Base-by-base conservation (phyloP, 2,113 vertebrate species). In the Nasalis larvatus region DNA sequence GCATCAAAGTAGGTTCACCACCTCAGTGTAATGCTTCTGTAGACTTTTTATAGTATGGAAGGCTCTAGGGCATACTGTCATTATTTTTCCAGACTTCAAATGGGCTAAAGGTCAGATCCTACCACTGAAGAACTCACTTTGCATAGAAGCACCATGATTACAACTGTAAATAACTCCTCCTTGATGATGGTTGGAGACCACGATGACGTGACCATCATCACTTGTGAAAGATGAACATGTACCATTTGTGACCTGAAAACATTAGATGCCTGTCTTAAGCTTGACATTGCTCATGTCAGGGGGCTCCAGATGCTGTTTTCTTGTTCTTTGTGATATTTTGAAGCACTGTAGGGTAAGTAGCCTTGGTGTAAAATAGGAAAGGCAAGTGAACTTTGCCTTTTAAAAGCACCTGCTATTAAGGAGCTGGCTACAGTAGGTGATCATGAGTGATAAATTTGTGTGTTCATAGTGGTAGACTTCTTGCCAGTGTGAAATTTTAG, bases 171-270 rank as follows among this genome's bases (percentile, higher is more conserved):
- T 66, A 88, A 91, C 13, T 85, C 54, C 35, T 95, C 94, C 18
- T 58, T 54, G 32, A 20, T 94, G 63, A n/a, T 69, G 68, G 32
- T 11, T 91, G 47, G 32, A 90, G 66, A 86, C 4, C 4, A 66
- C 58, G 17, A 74, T 82, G 42, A 89, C 71, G 52, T 89, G 60
- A 74, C 45, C 30, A 27, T 20, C 20, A 60, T 63, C 68, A 95
- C 20, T 91, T 91, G 23, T 89, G 69, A 93, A 96, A 68, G 16
- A 32, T 81, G n/a, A 83, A n/a, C 40, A 88, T 13, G 54, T 89
- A 82, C 6, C 4, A 88, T 76, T 58, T 94, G 54, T 85, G 71
- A 91, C 54, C 87, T 20, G 8, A 95, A 91, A 81, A 66, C 45
- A 94, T 45, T 47, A 90, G 37, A 60, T 45, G 30, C n/a, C 13